Evolutionary conservation across 92 coral and sea anemone genomes (phyloP), one percentile per base, ranked within the genome.

Genomic region (Epizoanthus scotinus): DNA sequence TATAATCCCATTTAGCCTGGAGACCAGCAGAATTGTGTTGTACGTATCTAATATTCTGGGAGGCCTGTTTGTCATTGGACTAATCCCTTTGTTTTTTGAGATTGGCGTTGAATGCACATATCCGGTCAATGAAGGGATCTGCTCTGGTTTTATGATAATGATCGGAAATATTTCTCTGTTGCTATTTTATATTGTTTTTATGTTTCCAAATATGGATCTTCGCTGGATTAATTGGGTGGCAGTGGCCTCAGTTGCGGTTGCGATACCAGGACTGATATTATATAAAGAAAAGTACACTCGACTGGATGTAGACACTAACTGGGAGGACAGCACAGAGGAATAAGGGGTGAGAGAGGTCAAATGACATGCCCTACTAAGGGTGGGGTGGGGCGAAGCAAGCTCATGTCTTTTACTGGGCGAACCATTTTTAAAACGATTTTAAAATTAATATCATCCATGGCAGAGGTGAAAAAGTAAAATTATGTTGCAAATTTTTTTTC

Each of bases 221-320:
- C 63, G 81, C 1, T 88, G 94, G 91, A 88, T 91, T 84, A 91
- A 91, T 81, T 91, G 94, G 94, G 88, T 88, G 25, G 81, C 88
- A 12, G 86, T 73, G 7, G 73, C 70, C 14, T 79, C 77, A 2
- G 55, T 71, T 20, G 90, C 83, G 0, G 59, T 82, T 29, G 78
- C 90, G 57, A 74, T 68, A 20, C 73, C 88, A 40, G 91, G 87
- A 15, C 24, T 91, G 71, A 40, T 85, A 17, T 6, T 77, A 54
- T 88, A 87, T 81, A 67, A 85, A 59, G 87, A 82, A 26, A 82
- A 63, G 47, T 87, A 80, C 49, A 78, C 83, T 0, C 84, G 91
- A 2, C 79, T 91, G 31, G 86, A 91, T 47, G 50, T 91, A 38
- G 91, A 88, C 78, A 44, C 53, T 0, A 10, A 38, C 20, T 24